These are phyloP conservation scores for Papilio polyxenes DNA, from an alignment of 1,140 invertebrate species.

Conservation along the genomic window DNA sequence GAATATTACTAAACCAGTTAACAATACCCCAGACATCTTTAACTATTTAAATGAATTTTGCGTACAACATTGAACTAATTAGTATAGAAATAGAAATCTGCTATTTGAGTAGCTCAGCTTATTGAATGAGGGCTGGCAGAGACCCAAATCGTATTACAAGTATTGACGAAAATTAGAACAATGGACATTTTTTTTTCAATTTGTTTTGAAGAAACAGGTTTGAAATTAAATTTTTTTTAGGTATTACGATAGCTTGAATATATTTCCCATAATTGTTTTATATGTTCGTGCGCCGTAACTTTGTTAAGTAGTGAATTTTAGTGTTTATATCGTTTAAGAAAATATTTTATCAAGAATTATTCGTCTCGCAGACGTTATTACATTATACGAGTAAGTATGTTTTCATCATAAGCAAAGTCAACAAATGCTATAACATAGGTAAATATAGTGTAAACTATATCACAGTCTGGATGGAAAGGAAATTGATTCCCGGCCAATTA, in stretches of 20 bases:
- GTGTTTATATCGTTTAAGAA: no score
- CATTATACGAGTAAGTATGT: no score
- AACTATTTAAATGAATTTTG: not conserved
- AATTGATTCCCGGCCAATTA: conserved; percentile 27
- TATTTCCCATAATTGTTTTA: no score
- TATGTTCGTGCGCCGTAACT: no score
- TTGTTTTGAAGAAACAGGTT: not conserved
- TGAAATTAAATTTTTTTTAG: no score
- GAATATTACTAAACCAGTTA: no score
- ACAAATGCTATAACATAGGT: not conserved
- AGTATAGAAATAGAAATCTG: conserved; percentile 32
- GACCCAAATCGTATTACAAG: conserved; percentile 1
- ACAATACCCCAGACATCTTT: not conserved
- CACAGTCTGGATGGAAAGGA: not conserved
- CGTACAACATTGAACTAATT: conserved; percentile 2
- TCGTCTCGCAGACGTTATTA: no score
- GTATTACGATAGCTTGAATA: no score
- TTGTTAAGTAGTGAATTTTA: no score
- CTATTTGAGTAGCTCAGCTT: conserved; percentile 14
- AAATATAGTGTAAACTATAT: not conserved
- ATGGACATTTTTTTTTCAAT: not conserved
- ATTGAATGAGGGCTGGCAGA: conserved; percentile 8
- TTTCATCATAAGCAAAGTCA: not conserved
- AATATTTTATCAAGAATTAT: no score
- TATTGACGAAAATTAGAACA: conserved; percentile 1